Base-by-base conservation (phyloP, 2,888 invertebrate genomes). In the Erebia aethiops region DNA sequence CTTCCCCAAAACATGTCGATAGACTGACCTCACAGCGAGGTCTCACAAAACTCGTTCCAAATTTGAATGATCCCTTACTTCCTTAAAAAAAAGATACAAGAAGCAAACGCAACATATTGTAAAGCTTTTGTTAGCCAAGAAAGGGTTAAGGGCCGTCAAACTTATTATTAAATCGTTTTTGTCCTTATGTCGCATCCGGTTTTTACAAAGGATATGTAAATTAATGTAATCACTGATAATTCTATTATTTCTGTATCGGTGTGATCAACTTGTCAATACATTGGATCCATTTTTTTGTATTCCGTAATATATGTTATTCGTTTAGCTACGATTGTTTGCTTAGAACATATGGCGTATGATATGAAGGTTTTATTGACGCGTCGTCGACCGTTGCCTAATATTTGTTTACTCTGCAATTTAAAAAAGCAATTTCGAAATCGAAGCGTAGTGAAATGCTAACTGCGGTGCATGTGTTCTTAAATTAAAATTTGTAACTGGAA, bases 141-240 rank as follows among this genome's bases (percentile, higher is more conserved):
- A 92, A 90, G 91, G 92, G 92, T 91, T 90, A 90, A 90, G 87
- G 88, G 88, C 87, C 86, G 86, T 87, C 87, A 86, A 90, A 90
- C 87, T 88, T 92, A 88, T 91, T 92, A 92, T 93, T 92, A 92
- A 91, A 92, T 88, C 90, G 90, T 93, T 92, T 92, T 92, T 92
- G 90, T 92, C 91, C 91, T 89, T 86, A 84, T 87, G 88, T 84
- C 84, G 85, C 84, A 90, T 93, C 92, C 92, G 91, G 92, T 87
- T 78, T 35, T 84, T 82, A 87, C 87, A 89, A 89, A 87, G 90
- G 87, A 91, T 89, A 92, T 91, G 87, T 91, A 92, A 92, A 92
- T 92, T 89, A 91, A 86, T 83, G 88, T 90, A 91, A 92, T 91
- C 91, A 87, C 86, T 90, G 90, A 91, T 92, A 91, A 92, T 92